Evolutionary conservation across 1,140 invertebrate genomes (phyloP).

Genomic region (Cepaea nemoralis): DNA sequence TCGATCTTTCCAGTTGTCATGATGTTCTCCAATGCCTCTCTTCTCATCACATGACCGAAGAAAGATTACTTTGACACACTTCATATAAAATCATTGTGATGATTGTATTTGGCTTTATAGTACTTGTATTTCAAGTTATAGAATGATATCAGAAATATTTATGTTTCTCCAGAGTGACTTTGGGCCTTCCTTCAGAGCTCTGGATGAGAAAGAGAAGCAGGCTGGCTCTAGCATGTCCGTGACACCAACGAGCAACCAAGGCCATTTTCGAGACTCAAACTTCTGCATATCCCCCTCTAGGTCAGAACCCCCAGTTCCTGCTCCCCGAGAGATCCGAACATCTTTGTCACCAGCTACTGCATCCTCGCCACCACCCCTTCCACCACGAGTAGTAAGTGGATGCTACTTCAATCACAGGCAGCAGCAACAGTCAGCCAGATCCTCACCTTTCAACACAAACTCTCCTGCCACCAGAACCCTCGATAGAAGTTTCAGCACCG

Average conservation of each 20-base stretch:
- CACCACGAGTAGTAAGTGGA: slow-evolving; percentile 45
- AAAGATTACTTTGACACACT: too few species aligned
- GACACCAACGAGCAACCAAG: slow-evolving; percentile 25
- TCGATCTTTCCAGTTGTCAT: too few species aligned
- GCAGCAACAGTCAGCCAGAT: slow-evolving; percentile 10
- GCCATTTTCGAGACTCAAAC: slow-evolving; percentile 23
- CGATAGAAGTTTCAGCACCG: slow-evolving; percentile 7
- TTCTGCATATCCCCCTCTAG: neutral
- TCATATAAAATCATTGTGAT: too few species aligned
- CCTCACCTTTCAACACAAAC: slow-evolving; percentile 26
- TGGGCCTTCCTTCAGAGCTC: slow-evolving; percentile 87
- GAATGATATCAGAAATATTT: too few species aligned
- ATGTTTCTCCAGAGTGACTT: slow-evolving; percentile 81
- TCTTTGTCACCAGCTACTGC: slow-evolving; percentile 11
- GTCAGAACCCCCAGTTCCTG: neutral
- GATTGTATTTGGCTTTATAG: too few species aligned
- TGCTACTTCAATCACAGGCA: too few species aligned
- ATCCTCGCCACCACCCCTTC: slow-evolving; percentile 38
- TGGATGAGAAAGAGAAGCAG: slow-evolving; percentile 73
- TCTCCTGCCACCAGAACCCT: slow-evolving; percentile 41
- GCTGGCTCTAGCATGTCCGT: slow-evolving; percentile 40
- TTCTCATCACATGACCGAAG: too few species aligned
- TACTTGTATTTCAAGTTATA: too few species aligned
- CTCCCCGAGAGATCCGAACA: neutral
- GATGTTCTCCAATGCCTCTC: too few species aligned